These are phyloP conservation scores for Cyanoderma ruficeps DNA, from an alignment of 2,113 vertebrate genomes.

Conservation along the genomic window DNA sequence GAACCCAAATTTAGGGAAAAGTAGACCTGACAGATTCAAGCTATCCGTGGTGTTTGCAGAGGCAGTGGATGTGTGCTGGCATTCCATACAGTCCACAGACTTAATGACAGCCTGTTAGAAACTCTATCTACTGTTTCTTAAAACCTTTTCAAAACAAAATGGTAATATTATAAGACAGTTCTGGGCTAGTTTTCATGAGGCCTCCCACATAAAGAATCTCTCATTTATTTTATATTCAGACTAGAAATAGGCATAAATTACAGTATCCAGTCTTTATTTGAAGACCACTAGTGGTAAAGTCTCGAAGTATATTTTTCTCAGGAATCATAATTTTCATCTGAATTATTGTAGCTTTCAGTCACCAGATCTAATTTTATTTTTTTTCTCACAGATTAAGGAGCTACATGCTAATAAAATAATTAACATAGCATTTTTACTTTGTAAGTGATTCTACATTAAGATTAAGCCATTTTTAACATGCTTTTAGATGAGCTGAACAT, in stretches of 20 bases:
- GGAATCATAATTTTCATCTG: neutral
- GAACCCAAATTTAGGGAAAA: neutral
- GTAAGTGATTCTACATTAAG: neutral
- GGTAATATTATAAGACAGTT: neutral
- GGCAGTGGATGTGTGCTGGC: neutral
- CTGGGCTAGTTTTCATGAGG: neutral
- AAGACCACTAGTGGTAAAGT: neutral
- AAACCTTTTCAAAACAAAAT: neutral
- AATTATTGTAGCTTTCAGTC: neutral
- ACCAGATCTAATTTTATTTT: neutral
- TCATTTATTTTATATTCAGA: neutral
- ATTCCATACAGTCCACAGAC: neutral
- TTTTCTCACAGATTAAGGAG: neutral
- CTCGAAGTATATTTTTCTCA: neutral
- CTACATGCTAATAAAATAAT: neutral
- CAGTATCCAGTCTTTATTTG: neutral
- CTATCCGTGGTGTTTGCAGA: neutral
- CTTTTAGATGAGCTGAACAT: neutral
- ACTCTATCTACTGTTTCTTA: neutral
- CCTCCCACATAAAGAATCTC: neutral
- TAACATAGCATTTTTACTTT: neutral
- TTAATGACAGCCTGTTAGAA: neutral
- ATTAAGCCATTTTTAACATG: neutral
- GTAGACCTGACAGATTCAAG: neutral
- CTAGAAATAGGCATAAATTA: neutral